Evolutionary conservation across 2,797 vertebrate genomes (phyloP).

Genomic region (Melopsittacus undulatus): DNA sequence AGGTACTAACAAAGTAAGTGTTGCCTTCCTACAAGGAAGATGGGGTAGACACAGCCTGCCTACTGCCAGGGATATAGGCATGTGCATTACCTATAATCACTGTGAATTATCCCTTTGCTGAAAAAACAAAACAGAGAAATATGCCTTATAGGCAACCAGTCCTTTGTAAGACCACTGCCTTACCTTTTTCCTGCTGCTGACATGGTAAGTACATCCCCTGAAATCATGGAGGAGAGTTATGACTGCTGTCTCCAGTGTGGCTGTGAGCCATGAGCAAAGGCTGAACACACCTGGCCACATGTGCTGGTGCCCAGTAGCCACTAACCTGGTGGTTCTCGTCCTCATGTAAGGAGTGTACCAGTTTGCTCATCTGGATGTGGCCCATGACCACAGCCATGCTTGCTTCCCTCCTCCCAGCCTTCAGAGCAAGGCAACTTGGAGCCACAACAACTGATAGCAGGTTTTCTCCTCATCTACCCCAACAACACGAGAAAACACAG

Average conservation of each 20-base stretch:
- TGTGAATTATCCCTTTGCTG: not conserved
- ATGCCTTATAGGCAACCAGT: not conserved
- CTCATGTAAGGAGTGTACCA: rapidly evolving
- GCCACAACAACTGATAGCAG: not conserved
- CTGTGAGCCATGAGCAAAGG: rapidly evolving
- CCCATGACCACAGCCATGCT: not conserved
- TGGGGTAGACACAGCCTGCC: not conserved
- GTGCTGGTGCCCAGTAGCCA: rapidly evolving
- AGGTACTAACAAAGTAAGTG: not conserved
- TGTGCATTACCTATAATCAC: not conserved
- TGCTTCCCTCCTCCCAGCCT: not conserved
- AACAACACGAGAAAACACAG: not conserved
- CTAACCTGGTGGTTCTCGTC: not conserved
- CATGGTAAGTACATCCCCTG: not conserved
- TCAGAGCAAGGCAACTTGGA: not conserved
- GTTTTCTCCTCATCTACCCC: not conserved
- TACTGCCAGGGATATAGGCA: not conserved
- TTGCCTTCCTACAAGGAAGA: not conserved
- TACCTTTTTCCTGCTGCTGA: not conserved
- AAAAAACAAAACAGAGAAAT: not conserved
- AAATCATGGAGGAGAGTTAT: not conserved
- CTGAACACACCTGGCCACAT: not conserved
- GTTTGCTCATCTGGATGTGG: not conserved
- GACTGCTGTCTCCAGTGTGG: rapidly evolving
- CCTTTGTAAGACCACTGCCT: not conserved